Conservation (phyloP, 2,113 vertebrate genomes). For the Etheostoma cragini region DNA sequence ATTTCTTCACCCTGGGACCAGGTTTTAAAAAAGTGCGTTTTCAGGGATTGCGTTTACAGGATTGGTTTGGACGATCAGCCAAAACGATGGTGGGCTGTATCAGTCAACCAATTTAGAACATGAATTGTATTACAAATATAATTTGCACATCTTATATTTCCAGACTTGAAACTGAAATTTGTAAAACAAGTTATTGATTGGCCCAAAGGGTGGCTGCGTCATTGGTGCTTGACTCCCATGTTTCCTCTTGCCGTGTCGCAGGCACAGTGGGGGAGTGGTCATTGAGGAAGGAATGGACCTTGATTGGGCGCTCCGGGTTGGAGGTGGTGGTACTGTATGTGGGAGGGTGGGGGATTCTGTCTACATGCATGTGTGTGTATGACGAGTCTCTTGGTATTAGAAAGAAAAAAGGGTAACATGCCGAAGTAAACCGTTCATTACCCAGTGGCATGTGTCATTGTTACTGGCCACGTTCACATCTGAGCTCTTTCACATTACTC, state of each 20-base stretch:
- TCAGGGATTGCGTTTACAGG: no score
- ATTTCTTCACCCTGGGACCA: no score
- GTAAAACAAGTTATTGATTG: conserved; percentile 24
- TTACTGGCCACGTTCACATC: conserved; percentile 69
- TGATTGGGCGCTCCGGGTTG: conserved; percentile 29
- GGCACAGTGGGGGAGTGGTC: conserved; percentile 34
- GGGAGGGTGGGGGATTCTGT: background rate
- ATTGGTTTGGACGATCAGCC: no score
- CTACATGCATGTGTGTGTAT: background rate
- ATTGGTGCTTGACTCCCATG: conserved; percentile 29
- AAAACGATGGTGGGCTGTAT: background rate
- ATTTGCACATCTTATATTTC: conserved; percentile 2
- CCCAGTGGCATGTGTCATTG: conserved; percentile 75
- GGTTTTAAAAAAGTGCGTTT: no score
- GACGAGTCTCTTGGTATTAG: conserved; percentile 27
- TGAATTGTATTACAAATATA: conserved; percentile 6
- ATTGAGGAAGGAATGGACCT: conserved; percentile 58
- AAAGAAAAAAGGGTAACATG: conserved; percentile 62
- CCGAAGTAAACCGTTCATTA: conserved; percentile 79
- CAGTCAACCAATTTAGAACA: background rate
- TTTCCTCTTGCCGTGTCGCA: conserved; percentile 26
- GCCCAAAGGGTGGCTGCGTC: conserved; percentile 24
- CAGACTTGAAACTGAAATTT: conserved; percentile 29
- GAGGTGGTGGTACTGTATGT: conserved; percentile 2
- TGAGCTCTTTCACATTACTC: conserved; percentile 81